Percentiles rank a stretch among this genome's conserved stretches.
Conservation (phyloP, 2,888 invertebrate species). For the Erebia palarica region DNA sequence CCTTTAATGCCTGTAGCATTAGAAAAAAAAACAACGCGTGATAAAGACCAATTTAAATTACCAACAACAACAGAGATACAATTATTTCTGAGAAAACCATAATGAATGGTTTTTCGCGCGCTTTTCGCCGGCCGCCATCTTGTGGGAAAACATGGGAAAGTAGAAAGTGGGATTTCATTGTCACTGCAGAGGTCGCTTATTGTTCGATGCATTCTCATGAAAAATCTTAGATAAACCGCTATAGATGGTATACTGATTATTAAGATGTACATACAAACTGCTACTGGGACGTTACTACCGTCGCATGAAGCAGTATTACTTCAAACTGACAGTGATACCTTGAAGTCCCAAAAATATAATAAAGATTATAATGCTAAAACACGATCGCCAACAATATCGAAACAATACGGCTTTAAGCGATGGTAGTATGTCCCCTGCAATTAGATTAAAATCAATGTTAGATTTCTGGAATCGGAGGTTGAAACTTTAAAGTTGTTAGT, state of each 20-base stretch:
- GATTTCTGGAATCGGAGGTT: too few species aligned
- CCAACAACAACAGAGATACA: conserved; percentile 8
- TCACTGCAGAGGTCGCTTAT: conserved; percentile 71
- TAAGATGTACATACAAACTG: conserved; percentile 10
- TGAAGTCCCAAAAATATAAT: too few species aligned
- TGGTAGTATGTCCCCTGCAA: too few species aligned
- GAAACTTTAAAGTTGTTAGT: conserved; percentile 9
- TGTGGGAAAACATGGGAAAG: conserved; percentile 74
- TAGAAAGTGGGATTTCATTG: conserved; percentile 75
- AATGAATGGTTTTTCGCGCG: conserved; percentile 41
- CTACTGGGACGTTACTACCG: not conserved
- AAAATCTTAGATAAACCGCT: conserved; percentile 50
- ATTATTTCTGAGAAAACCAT: conserved; percentile 29
- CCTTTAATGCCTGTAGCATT: too few species aligned
- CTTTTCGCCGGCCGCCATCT: conserved; percentile 52
- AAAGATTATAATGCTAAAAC: too few species aligned
- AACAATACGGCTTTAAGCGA: too few species aligned
- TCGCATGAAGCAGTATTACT: too few species aligned
- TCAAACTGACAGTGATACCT: too few species aligned
- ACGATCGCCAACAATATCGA: too few species aligned
- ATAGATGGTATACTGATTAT: conserved; percentile 37
- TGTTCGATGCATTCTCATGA: conserved; percentile 66
- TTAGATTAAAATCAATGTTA: too few species aligned
- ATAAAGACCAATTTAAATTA: not conserved
- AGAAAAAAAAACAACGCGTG: not conserved